Evolutionary conservation across 2,888 invertebrate genomes (phyloP).

Genomic region (Griposia aprilina): DNA sequence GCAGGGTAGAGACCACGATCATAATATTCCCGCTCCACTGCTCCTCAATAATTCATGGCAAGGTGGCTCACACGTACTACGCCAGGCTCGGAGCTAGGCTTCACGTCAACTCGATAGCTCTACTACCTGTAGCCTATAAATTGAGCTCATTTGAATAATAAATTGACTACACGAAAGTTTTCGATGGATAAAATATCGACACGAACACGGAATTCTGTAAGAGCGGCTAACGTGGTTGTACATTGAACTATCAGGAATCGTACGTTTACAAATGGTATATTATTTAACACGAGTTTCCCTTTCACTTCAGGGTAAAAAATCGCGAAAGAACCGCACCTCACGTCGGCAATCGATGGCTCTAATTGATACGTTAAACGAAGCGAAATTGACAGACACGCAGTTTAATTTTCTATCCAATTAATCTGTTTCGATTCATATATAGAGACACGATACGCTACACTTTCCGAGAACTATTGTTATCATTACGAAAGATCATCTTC

Average conservation of each 20-base stretch:
- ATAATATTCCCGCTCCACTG: constrained; percentile 74
- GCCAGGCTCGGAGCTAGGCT: constrained; percentile 67
- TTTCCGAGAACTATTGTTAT: constrained; percentile 52
- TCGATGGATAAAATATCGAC: constrained; percentile 42
- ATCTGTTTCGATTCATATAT: constrained; percentile 54
- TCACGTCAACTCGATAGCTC: constrained; percentile 59
- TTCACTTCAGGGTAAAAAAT: constrained; percentile 65
- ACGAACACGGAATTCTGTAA: constrained; percentile 47
- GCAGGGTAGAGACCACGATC: constrained; percentile 66
- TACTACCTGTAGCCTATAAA: constrained; percentile 67
- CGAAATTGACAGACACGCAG: constrained; percentile 76
- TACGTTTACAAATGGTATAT: constrained; percentile 42
- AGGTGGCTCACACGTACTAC: constrained; percentile 65
- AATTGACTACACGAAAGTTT: constrained; percentile 56
- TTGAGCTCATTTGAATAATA: constrained; percentile 69
- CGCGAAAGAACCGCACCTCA: constrained; percentile 53
- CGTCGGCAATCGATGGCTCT: constrained; percentile 67
- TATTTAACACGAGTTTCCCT: constrained; percentile 60
- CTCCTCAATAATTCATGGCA: constrained; percentile 77
- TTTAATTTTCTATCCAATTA: constrained; percentile 71
- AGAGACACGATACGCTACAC: constrained; percentile 56
- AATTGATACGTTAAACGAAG: constrained; percentile 72
- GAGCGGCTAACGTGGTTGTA: constrained; percentile 12
- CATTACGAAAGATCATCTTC: constrained; percentile 31
- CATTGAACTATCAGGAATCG: constrained; percentile 40